Evolutionary conservation across 2,888 invertebrate genomes (phyloP).

Genomic region (Prenolepis imparis): DNA sequence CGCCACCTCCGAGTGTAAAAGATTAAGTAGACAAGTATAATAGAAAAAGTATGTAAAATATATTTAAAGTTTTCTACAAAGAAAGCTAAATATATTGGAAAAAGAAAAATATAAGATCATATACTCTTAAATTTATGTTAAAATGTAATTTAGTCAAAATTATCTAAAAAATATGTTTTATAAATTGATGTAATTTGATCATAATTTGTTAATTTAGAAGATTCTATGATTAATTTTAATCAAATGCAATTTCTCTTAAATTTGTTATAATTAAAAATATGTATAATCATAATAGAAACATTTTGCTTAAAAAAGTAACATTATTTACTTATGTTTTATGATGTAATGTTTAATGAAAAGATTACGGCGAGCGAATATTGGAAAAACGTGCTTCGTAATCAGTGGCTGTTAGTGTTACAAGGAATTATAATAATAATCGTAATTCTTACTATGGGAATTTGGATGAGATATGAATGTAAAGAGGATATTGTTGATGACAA

Average conservation of each 20-base stretch:
- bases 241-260: neutral
- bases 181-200: neutral
- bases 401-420: constrained; percentile 70
- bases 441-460: constrained; percentile 67
- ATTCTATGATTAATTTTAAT: neutral
- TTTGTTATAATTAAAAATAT: neutral
- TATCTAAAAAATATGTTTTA: neutral
- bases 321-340: constrained; percentile 34
- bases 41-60: neutral
- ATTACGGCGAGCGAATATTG: constrained; percentile 68
- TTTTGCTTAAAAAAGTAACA: neutral
- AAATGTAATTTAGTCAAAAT: neutral
- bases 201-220: neutral
- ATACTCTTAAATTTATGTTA: neutral
- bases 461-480: constrained; percentile 65
- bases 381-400: constrained; percentile 68
- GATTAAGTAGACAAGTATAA: neutral
- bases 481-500: constrained; percentile 13
- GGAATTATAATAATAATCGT: constrained; percentile 67
- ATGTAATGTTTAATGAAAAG: constrained; percentile 8
- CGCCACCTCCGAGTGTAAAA: neutral
- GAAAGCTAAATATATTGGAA: neutral
- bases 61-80: neutral
- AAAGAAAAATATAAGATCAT: neutral
- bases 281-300: neutral